Percentiles rank a stretch among this genome's conserved stretches.
These are phyloP conservation scores for Lepus townsendii DNA, from an alignment of 2,797 vertebrate genomes.

Conservation along the genomic window DNA sequence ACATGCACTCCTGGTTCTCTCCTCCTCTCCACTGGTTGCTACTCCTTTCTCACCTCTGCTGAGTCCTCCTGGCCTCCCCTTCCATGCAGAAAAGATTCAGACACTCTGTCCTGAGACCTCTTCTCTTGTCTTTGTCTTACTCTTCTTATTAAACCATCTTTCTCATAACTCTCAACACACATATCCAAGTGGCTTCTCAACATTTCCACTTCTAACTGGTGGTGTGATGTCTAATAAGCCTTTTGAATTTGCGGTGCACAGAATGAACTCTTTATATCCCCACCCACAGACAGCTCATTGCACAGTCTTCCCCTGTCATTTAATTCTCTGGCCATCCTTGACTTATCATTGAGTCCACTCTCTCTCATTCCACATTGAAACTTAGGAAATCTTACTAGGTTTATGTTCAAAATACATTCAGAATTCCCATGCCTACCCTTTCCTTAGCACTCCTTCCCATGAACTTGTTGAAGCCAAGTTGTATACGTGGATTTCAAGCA, in stretches of 20 bases:
- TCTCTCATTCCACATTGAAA: background rate
- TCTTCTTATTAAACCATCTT: background rate
- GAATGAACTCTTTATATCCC: background rate
- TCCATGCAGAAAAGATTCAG: background rate
- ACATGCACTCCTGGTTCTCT: background rate
- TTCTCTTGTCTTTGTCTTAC: background rate
- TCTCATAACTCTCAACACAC: background rate
- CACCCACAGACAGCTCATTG: background rate
- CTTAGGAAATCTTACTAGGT: background rate
- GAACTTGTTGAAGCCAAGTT: no score
- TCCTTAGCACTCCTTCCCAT: no score
- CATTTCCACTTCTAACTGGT: background rate
- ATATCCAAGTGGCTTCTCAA: background rate
- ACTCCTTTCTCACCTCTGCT: background rate
- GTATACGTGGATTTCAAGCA: no score
- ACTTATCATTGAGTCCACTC: background rate
- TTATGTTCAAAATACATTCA: background rate
- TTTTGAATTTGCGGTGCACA: background rate
- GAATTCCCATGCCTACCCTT: background rate
- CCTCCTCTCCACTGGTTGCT: background rate
- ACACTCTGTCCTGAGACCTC: background rate
- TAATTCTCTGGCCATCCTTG: background rate
- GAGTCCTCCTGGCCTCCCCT: background rate
- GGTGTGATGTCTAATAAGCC: background rate
- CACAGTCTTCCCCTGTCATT: background rate